These are phyloP conservation scores for Peromyscus leucopus DNA, from an alignment of 2,113 vertebrate species.

Conservation along the genomic window DNA sequence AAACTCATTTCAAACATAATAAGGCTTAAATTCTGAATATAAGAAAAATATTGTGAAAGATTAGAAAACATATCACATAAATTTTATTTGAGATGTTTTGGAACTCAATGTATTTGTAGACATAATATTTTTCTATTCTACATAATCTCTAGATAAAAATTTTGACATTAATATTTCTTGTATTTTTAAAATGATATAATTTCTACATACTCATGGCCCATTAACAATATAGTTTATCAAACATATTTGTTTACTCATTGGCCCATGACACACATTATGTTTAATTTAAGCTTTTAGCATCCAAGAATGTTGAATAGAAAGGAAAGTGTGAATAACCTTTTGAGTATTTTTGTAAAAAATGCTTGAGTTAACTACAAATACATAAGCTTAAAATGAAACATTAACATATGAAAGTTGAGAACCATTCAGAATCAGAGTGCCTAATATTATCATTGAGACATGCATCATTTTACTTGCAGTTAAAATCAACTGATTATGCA, in stretches of 20 bases:
- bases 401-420: fast-evolving
- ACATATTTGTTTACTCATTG: not conserved
- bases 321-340: not conserved
- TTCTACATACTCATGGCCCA: not conserved
- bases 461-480: not conserved
- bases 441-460: not conserved
- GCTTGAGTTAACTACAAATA: not conserved
- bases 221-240: not conserved
- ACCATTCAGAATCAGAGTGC: not conserved
- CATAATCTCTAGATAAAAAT: not conserved
- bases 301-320: not conserved
- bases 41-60: not conserved
- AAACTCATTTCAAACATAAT: not conserved
- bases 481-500: not conserved
- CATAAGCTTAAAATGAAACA: not conserved
- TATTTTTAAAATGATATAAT: not conserved
- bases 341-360: not conserved
- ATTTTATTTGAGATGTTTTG: not conserved
- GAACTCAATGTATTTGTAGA: not conserved
- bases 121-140: not conserved
- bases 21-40: constrained; percentile 20
- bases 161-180: not conserved
- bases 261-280: not conserved
- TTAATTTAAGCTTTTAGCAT: not conserved
- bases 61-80: not conserved